Evolutionary conservation across 2,113 vertebrate species (phyloP).

Genomic region (Caracal caracal): DNA sequence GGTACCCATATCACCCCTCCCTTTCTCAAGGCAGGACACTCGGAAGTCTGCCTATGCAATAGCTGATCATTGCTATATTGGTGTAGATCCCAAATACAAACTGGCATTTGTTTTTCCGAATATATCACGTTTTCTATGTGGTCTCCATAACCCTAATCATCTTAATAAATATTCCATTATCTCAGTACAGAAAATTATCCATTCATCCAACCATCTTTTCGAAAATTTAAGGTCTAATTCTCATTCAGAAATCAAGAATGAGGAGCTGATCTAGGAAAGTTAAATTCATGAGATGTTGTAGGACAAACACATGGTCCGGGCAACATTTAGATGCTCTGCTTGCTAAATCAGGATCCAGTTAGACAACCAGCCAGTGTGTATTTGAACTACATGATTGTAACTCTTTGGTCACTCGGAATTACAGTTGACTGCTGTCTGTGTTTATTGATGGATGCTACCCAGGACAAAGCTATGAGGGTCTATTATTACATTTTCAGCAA

Average conservation of each 20-base stretch:
- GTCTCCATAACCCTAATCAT: neutral
- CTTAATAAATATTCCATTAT: neutral
- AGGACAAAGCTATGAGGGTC: neutral
- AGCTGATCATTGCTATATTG: too few relatives aligned
- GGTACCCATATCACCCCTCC: neutral
- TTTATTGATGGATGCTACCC: neutral
- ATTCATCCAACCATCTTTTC: neutral
- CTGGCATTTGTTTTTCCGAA: neutral
- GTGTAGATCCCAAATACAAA: neutral
- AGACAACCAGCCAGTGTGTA: neutral
- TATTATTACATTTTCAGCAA: neutral
- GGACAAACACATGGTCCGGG: neutral
- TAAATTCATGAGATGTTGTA: too few relatives aligned
- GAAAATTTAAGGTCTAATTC: neutral
- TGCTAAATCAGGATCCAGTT: fast-evolving
- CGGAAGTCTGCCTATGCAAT: too few relatives aligned
- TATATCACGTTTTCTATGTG: neutral
- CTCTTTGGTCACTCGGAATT: neutral
- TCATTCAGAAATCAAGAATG: neutral
- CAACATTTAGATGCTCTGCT: fast-evolving
- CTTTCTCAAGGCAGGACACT: too few relatives aligned
- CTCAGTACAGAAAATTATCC: neutral
- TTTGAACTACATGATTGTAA: fast-evolving
- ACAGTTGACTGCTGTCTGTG: too few relatives aligned
- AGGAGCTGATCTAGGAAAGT: too few relatives aligned